Evolutionary conservation across 2,888 invertebrate species (phyloP).

Genomic region (Dasysyrphus albostriatus): DNA sequence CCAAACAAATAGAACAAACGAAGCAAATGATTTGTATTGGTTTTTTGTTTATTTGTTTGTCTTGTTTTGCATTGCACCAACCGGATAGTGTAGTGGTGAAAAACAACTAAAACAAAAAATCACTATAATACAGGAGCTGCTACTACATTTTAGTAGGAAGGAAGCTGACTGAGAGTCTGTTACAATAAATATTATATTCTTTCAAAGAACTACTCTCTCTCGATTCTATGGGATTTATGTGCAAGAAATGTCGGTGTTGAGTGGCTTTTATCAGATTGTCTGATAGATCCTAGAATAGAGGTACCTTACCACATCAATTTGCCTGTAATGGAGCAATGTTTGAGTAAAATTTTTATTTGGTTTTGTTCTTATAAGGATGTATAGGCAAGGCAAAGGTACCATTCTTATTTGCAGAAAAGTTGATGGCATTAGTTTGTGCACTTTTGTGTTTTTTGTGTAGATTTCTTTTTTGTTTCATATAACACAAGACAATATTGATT

Average conservation of each 20-base stretch:
- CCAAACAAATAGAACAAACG: slow-evolving; percentile 65
- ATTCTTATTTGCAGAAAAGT: slow-evolving; percentile 25
- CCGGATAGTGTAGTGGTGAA: neutral
- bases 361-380: slow-evolving; percentile 4
- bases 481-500: slow-evolving; percentile 4
- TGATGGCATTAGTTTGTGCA: slow-evolving; percentile 29
- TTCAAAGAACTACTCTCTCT: neutral
- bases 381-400: too few species aligned
- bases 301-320: slow-evolving; percentile 16
- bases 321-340: slow-evolving; percentile 55
- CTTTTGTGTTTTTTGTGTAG: slow-evolving; percentile 26
- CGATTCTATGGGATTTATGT: slow-evolving; percentile 24
- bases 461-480: neutral
- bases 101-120: neutral
- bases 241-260: slow-evolving; percentile 29
- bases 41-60: slow-evolving; percentile 56
- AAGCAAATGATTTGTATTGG: slow-evolving; percentile 70
- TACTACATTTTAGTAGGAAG: neutral
- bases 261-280: slow-evolving; percentile 50
- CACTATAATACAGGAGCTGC: slow-evolving; percentile 11
- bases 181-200: slow-evolving; percentile 1
- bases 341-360: slow-evolving; percentile 32
- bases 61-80: slow-evolving; percentile 36
- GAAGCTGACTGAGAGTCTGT: neutral
- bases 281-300: slow-evolving; percentile 9